Conservation (phyloP, 2,888 invertebrate genomes). For the Serrognathus titanus region DNA sequence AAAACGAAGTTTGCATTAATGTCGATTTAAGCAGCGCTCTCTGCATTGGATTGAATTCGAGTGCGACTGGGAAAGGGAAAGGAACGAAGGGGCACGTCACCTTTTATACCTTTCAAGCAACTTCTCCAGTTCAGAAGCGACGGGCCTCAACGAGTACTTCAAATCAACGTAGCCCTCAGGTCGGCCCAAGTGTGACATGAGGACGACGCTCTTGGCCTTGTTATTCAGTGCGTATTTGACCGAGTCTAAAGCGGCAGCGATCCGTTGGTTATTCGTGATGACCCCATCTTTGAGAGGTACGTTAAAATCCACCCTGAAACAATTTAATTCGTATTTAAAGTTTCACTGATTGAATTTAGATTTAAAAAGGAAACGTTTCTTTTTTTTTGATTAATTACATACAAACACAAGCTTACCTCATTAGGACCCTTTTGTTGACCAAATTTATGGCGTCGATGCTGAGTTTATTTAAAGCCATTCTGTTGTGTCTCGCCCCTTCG, state of each 20-base stretch:
- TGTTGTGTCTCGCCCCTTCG: conserved; percentile 21
- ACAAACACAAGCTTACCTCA: conserved; percentile 65
- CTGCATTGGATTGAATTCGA: neutral
- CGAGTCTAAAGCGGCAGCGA: conserved; percentile 90
- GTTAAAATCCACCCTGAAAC: conserved; percentile 94
- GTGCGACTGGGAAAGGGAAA: conserved; percentile 5
- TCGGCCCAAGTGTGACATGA: conserved; percentile 97
- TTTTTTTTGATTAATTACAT: neutral
- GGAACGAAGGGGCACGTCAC: conserved; percentile 25
- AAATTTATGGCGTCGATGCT: conserved; percentile 86
- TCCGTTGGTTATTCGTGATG: conserved; percentile 97
- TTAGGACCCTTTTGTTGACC: conserved; percentile 84
- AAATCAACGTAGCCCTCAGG: conserved; percentile 87
- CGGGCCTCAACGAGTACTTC: conserved; percentile 91
- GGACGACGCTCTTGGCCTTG: conserved; percentile 90
- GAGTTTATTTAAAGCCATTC: conserved; percentile 87
- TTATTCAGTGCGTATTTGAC: conserved; percentile 91
- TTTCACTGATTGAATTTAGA: too few relatives aligned
- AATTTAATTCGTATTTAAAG: too few relatives aligned
- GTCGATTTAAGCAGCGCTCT: neutral
- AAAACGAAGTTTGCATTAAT: conserved; percentile 23
- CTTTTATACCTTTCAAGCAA: conserved; percentile 66
- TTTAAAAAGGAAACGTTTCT: too few relatives aligned
- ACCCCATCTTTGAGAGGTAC: conserved; percentile 95
- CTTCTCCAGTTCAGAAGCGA: conserved; percentile 84